phyloP scores from a whole-genome alignment of 2,797 vertebrate species.

The Triplophysa bombifrons region DNA sequence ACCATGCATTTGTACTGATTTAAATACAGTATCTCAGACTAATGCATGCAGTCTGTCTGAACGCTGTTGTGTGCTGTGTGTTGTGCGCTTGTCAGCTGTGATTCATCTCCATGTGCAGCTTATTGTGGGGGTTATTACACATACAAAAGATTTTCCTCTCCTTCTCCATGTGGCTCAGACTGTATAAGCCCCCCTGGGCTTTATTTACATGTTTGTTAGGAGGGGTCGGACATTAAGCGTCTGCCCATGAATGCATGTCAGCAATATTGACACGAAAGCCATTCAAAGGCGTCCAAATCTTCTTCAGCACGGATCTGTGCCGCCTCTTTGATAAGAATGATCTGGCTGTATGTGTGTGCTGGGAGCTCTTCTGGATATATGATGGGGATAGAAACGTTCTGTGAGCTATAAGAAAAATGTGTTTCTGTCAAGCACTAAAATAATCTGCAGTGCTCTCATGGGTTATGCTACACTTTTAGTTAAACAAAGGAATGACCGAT shows the following conservation, averaged over 20 bases:
- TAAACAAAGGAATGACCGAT: background rate
- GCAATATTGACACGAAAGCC: constrained; percentile 64
- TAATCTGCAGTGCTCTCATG: too few species aligned
- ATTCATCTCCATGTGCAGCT: constrained; percentile 31
- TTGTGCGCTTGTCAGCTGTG: constrained; percentile 13
- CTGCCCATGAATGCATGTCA: constrained; percentile 54
- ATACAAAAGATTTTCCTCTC: constrained; percentile 9
- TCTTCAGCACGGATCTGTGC: constrained; percentile 52
- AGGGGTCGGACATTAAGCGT: background rate
- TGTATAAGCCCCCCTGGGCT: background rate
- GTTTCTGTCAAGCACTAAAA: too few species aligned
- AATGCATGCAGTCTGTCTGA: background rate
- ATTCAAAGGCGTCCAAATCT: constrained; percentile 59
- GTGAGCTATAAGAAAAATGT: too few species aligned
- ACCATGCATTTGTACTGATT: background rate
- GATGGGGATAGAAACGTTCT: background rate
- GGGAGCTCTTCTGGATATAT: constrained; percentile 9
- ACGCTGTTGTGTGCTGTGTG: background rate
- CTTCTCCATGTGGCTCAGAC: constrained; percentile 4
- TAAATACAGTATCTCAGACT: background rate
- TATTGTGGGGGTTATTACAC: constrained; percentile 1
- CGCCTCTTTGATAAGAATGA: constrained; percentile 13
- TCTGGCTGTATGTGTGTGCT: constrained; percentile 2
- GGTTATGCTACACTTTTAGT: background rate
- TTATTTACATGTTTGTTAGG: constrained; percentile 16